Conservation (phyloP, 2,797 vertebrate species). For the Hypotaenidia philippensis region DNA sequence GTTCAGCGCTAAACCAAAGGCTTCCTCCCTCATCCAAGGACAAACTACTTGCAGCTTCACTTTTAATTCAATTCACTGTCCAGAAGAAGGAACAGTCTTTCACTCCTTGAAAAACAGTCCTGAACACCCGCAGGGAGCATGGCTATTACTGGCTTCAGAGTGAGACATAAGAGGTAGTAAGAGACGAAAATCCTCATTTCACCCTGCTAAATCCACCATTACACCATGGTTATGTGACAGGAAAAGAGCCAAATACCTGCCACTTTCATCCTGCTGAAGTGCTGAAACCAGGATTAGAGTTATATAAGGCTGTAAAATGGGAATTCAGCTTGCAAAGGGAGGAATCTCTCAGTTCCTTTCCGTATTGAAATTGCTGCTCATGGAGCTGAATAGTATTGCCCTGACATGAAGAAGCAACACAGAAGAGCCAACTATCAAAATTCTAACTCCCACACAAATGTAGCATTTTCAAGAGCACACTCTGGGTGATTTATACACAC, state of each 20-base stretch:
- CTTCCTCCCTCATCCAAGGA: not conserved
- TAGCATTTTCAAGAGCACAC: not conserved
- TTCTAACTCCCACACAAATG: not conserved
- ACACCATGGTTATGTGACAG: constrained; percentile 2
- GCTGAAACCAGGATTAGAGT: constrained; percentile 45
- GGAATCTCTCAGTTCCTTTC: not conserved
- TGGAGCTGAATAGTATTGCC: not conserved
- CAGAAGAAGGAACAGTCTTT: not conserved
- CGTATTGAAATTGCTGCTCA: not conserved
- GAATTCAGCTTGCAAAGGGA: not conserved
- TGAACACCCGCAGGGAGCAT: not conserved
- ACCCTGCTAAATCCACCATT: constrained; percentile 45
- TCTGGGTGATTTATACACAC: not conserved
- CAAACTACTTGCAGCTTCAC: not conserved
- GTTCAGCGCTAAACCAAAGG: not conserved
- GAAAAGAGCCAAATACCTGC: constrained; percentile 45
- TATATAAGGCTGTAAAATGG: not conserved
- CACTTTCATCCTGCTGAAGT: constrained; percentile 29
- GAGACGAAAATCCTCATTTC: constrained; percentile 51
- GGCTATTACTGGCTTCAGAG: constrained; percentile 25
- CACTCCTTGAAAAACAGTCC: not conserved
- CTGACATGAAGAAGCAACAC: not conserved
- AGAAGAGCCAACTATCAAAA: not conserved
- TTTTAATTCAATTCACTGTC: not conserved
- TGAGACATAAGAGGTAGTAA: not conserved